Conservation (phyloP, 2,888 invertebrate species). For the Acanthosepion pharaonis region DNA sequence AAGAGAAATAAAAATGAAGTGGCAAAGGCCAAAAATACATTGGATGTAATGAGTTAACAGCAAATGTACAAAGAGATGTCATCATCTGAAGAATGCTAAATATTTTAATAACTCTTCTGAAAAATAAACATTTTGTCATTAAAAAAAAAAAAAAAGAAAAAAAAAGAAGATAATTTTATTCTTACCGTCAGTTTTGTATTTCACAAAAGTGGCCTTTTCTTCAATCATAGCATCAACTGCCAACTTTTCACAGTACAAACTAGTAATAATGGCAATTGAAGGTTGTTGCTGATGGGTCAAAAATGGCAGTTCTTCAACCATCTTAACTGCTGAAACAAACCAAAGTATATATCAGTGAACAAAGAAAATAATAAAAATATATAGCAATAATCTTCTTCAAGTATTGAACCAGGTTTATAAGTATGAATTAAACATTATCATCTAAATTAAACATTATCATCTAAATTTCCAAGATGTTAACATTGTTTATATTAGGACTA, state of each 20-base stretch:
- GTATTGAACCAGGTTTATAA: background rate
- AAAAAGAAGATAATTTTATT: background rate
- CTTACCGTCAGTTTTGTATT: constrained; percentile 95
- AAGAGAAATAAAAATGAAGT: too few relatives aligned
- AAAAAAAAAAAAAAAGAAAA: background rate
- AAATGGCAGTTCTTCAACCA: constrained; percentile 95
- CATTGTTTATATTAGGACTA: too few relatives aligned
- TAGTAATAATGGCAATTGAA: constrained; percentile 97
- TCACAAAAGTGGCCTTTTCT: constrained; percentile 95
- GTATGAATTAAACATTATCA: too few relatives aligned
- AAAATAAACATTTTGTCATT: background rate
- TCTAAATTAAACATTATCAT: too few relatives aligned
- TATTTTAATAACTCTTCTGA: background rate
- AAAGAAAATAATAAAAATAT: background rate
- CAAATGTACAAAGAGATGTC: too few relatives aligned
- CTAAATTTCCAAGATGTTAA: too few relatives aligned
- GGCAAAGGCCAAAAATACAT: too few relatives aligned
- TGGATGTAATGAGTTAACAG: too few relatives aligned
- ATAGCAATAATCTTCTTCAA: background rate
- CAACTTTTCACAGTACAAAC: constrained; percentile 96
- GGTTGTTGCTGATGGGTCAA: constrained; percentile 92
- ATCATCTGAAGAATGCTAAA: too few relatives aligned
- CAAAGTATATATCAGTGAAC: background rate
- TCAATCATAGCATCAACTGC: constrained; percentile 99
- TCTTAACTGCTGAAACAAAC: constrained; percentile 62